Evolutionary conservation across 2,797 vertebrate genomes (phyloP).

Genomic region (Poeciliopsis turneri): DNA sequence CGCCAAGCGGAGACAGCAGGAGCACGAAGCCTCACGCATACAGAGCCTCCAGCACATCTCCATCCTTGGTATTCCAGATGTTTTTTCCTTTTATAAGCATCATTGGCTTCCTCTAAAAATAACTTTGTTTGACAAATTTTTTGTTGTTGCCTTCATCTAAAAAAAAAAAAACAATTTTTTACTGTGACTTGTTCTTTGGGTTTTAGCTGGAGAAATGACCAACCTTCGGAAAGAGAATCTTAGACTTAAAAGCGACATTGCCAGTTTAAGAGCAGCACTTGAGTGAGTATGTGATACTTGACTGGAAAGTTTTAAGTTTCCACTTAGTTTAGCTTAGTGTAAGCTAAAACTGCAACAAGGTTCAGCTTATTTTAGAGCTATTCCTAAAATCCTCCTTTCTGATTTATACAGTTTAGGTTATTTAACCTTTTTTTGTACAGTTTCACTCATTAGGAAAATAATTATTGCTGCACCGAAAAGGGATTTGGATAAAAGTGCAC

Average conservation of each 20-base stretch:
- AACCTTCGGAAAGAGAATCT: slow-evolving; percentile 88
- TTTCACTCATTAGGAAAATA: not conserved
- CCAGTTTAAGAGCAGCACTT: slow-evolving; percentile 64
- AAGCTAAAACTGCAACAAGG: not conserved
- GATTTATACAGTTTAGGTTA: not conserved
- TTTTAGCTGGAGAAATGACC: slow-evolving; percentile 85
- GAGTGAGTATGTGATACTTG: slow-evolving; percentile 79
- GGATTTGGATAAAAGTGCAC: not conserved
- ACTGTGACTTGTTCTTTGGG: not conserved
- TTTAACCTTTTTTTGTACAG: not conserved
- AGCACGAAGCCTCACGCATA: slow-evolving; percentile 87
- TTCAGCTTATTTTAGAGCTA: not conserved
- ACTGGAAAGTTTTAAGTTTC: not conserved
- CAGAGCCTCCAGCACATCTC: slow-evolving; percentile 92
- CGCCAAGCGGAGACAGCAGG: slow-evolving; percentile 89
- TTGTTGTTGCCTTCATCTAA: no score
- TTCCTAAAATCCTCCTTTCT: no score
- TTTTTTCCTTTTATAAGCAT: not conserved
- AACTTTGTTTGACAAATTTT: no score
- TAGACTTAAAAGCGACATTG: slow-evolving; percentile 85
- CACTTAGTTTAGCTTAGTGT: not conserved
- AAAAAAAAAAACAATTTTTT: not conserved
- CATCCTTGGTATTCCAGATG: slow-evolving; percentile 80
- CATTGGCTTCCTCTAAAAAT: not conserved
- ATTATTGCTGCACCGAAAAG: not conserved